A percentile compares a stretch with the other conserved stretches of the same genome.
These are phyloP conservation scores for Cryptoleucopteryx plumbea DNA, from an alignment of 2,113 vertebrate genomes.

Conservation along the genomic window DNA sequence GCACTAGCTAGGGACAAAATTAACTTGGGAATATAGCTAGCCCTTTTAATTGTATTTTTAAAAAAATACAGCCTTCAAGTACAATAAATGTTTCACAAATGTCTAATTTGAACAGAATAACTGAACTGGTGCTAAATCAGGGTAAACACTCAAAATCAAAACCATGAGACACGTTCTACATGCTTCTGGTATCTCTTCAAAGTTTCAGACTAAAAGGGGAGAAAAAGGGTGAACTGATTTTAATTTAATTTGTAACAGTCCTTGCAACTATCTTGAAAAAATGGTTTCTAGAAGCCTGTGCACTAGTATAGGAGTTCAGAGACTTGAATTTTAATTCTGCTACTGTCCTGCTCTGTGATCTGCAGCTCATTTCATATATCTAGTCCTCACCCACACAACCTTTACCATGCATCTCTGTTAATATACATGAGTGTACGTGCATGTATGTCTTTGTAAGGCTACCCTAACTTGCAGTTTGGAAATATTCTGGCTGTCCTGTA, in stretches of 20 bases:
- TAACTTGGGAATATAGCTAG: background rate
- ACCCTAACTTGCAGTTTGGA: background rate
- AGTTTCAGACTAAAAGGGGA: background rate
- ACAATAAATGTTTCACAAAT: background rate
- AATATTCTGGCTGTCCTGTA: background rate
- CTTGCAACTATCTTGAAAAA: background rate
- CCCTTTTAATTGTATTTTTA: background rate
- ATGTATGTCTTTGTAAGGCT: background rate
- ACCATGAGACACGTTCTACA: background rate
- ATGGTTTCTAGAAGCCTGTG: background rate
- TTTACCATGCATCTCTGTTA: background rate
- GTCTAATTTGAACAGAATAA: background rate
- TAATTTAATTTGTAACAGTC: background rate
- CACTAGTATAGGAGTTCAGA: background rate
- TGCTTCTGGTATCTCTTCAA: background rate
- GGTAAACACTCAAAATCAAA: background rate
- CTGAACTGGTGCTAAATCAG: background rate
- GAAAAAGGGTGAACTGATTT: background rate
- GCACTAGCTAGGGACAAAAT: background rate
- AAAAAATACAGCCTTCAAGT: background rate
- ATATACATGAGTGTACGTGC: accelerated
- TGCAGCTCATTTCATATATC: background rate
- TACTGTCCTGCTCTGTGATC: background rate
- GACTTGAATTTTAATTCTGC: background rate
- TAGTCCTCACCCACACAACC: background rate